phyloP scores from a whole-genome alignment of 2,113 vertebrate genomes.

The Dicerorhinus sumatrensis region DNA sequence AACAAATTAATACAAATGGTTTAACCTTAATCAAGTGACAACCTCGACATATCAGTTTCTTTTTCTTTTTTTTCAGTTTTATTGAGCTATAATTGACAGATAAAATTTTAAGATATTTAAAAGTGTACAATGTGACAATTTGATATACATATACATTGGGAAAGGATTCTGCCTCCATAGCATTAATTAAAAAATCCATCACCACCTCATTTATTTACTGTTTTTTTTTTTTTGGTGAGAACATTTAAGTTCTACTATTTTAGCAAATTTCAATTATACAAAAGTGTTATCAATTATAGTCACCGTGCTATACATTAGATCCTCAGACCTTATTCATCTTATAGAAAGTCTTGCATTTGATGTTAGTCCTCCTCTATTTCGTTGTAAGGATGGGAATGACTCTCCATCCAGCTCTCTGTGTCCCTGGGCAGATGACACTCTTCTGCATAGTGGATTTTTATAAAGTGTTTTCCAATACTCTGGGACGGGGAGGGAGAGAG shows the following conservation, averaged over 20 bases:
- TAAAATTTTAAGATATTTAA: background rate
- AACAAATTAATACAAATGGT: background rate
- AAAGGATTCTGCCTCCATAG: background rate
- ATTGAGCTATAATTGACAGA: background rate
- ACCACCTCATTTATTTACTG: background rate
- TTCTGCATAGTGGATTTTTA: background rate
- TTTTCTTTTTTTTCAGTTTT: background rate
- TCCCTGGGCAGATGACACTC: background rate
- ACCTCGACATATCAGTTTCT: background rate
- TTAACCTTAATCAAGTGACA: background rate
- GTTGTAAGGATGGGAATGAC: background rate
- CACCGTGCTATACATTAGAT: background rate
- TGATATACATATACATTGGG: background rate
- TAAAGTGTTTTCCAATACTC: background rate
- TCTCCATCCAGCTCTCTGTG: background rate
- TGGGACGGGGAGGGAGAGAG: background rate
- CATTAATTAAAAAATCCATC: background rate
- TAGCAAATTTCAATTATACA: background rate
- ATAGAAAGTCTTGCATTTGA: background rate
- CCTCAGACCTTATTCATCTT: background rate
- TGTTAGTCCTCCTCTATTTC: background rate
- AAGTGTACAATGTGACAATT: background rate
- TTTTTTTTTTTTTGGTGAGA: background rate
- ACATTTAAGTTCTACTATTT: background rate
- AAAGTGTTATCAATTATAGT: background rate